Base-by-base conservation (phyloP, 92 coral and sea anemone species). In the Epizoanthus illoricatus region DNA sequence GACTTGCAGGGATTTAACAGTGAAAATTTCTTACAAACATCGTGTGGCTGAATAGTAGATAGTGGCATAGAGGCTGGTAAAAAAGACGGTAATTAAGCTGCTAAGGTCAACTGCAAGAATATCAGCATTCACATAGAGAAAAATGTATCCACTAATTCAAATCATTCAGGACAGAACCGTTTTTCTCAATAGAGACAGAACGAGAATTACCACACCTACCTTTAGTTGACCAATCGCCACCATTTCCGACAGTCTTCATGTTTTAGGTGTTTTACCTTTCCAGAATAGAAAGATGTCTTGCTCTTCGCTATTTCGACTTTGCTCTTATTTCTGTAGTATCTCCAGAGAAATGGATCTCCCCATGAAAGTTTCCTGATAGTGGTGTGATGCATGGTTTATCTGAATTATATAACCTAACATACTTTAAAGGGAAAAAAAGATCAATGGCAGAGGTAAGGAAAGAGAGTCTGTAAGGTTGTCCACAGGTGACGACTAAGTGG, bases 351-450 rank as follows among this genome's bases (percentile, higher is more conserved):
- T 18, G 11, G 71, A 19, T 76, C 59, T 7, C 71, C 80, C 84
- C 49, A n/a, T 81, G 76, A 60, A 81, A 87, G 76, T 58, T 74
- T 65, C 73, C 74, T 87, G 23, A 67, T 74, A 28, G 39, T 73
- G 16, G 86, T 65, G 24, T 83, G 81, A 20, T 56, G 80, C 86
- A 81, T 5, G 84, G 83, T 75, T 75, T 73, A 41, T 81, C 75
- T 41, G 86, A 72, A 33, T 49, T 69, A 60, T 81, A 73, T 56
- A 60, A 78, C 40, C 82, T 23, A 7, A 60, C 66, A 0, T 36
- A 28, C 28, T 78, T 78, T 49, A 54, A 45, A 5, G 71, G 82
- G 49, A 59, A 76, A 52, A n/a, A 54, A 62, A 0, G 19, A 18
- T 20, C 65, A 20, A 59, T 54, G 15, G 8, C 62, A 23, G 42